phyloP scores from a whole-genome alignment of 2,113 vertebrate species.

The Podiceps cristatus region DNA sequence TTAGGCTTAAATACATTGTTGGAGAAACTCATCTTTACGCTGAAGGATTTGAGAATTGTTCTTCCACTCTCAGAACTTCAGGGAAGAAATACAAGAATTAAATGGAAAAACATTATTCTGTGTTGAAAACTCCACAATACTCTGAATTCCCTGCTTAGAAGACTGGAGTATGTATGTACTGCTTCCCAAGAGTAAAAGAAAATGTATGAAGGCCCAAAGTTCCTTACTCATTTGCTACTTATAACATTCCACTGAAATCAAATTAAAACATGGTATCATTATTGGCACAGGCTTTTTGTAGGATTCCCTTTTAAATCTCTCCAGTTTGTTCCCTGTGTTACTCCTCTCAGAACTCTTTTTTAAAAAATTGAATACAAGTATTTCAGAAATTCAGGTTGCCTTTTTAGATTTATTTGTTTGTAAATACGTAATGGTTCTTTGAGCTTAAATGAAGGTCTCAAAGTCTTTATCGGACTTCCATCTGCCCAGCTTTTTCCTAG shows the following conservation, averaged over 20 bases:
- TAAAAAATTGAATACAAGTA: background rate
- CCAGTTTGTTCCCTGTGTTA: background rate
- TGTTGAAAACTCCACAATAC: background rate
- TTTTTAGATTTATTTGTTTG: background rate
- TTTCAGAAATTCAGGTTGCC: background rate
- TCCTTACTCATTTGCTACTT: background rate
- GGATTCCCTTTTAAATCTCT: background rate
- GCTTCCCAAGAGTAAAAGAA: background rate
- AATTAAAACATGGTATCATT: accelerated
- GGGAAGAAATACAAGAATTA: background rate
- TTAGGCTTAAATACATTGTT: background rate
- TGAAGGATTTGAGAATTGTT: background rate
- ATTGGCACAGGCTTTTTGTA: background rate
- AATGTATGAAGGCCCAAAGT: background rate
- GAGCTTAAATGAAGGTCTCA: background rate
- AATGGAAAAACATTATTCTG: background rate
- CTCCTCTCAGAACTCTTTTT: background rate
- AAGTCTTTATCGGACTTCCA: background rate
- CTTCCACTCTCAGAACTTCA: background rate
- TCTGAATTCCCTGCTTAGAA: background rate
- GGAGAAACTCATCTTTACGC: accelerated
- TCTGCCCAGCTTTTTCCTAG: background rate
- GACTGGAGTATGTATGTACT: background rate
- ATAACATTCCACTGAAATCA: background rate
- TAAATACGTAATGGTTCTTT: background rate